phyloP scores from a whole-genome alignment of 2,888 invertebrate genomes.

The Loripinus fragilis region DNA sequence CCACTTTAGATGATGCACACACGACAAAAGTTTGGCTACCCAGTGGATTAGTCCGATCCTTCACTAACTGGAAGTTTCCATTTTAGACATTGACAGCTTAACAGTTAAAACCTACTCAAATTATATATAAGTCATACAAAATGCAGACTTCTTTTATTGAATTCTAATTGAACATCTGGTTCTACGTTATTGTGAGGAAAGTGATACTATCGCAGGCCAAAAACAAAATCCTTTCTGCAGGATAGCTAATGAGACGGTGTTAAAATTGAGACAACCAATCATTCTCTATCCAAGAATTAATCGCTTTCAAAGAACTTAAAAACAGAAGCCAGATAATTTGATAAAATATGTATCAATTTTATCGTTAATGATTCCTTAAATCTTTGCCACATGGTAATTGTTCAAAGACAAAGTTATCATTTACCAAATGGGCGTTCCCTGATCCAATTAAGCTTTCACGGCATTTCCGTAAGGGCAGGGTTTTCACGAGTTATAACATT shows the following conservation, averaged over 20 bases:
- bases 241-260: not conserved
- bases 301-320: conserved; percentile 8
- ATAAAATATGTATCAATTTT: conserved; percentile 22
- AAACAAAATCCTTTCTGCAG: not conserved
- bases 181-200: too few species aligned
- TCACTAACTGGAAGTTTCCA: too few species aligned
- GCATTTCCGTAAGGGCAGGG: conserved; percentile 11
- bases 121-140: too few species aligned
- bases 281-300: conserved; percentile 10
- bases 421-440: conserved; percentile 13
- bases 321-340: conserved; percentile 18
- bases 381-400: conserved; percentile 21
- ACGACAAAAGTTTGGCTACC: too few species aligned
- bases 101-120: too few species aligned
- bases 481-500: too few species aligned
- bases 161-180: too few species aligned
- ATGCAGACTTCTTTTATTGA: too few species aligned
- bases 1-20: too few species aligned
- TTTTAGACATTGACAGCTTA: too few species aligned
- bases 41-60: too few species aligned
- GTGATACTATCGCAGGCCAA: not conserved
- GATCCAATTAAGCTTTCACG: conserved; percentile 15
- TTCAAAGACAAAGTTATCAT: conserved; percentile 18
- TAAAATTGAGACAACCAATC: conserved; percentile 10
- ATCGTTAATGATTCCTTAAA: conserved; percentile 19